These are phyloP conservation scores for Ammodytes dubius DNA, from an alignment of 2,113 vertebrate species.

Conservation along the genomic window DNA sequence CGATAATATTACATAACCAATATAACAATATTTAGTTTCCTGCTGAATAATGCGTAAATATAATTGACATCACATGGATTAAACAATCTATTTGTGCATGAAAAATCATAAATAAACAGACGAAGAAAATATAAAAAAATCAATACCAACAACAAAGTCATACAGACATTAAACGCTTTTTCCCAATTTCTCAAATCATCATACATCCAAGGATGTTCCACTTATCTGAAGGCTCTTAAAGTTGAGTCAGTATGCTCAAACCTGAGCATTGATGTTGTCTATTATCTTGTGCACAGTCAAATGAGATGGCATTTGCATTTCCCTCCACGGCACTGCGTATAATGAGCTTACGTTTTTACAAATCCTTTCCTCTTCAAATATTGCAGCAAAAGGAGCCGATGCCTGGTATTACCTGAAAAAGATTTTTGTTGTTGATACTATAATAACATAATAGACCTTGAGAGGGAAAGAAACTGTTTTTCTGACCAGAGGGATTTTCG, in stretches of 20 bases:
- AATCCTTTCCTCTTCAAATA: conserved; percentile 30
- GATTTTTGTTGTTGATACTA: conserved; percentile 5
- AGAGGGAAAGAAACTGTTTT: conserved; percentile 53
- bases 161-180: not conserved
- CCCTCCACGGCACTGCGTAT: conserved; percentile 16
- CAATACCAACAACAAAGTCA: not conserved
- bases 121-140: not conserved
- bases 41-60: not conserved
- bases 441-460: conserved; percentile 18
- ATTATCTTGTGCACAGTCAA: conserved; percentile 52
- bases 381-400: conserved; percentile 21
- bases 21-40: not conserved
- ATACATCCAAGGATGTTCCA: not conserved
- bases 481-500: conserved; percentile 43
- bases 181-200: not conserved
- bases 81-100: not conserved
- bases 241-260: conserved; percentile 28
- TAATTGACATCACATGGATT: not conserved
- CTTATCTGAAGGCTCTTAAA: conserved; percentile 32
- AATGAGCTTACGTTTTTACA: conserved; percentile 48
- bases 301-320: conserved; percentile 64
- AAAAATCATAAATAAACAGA: not conserved
- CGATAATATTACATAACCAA: not conserved
- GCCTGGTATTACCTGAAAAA: conserved; percentile 25
- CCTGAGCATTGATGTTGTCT: conserved; percentile 39